Conservation (phyloP, 1,140 invertebrate genomes). For the Ips typographus region DNA sequence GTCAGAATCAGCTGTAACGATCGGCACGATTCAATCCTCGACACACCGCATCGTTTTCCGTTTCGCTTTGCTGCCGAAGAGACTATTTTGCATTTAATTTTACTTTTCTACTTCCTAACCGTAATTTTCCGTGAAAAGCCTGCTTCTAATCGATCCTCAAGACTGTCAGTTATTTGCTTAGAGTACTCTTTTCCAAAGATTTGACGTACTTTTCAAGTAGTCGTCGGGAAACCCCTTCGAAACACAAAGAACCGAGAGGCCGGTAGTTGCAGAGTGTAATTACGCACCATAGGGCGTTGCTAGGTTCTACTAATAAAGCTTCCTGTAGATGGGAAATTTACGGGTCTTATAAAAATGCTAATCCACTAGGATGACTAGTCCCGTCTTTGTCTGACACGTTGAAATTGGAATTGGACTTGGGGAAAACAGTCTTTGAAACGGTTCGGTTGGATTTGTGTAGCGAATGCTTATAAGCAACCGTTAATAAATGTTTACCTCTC, state of each 20-base stretch:
- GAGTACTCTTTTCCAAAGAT: neutral
- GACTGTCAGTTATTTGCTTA: no score
- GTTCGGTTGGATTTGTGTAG: no score
- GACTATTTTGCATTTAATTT: conserved; percentile 5
- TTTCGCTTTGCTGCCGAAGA: conserved; percentile 29
- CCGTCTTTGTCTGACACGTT: no score
- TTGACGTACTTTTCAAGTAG: conserved; percentile 29
- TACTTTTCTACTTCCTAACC: neutral
- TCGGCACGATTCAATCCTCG: conserved; percentile 35
- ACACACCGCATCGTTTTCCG: conserved; percentile 17
- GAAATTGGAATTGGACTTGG: no score
- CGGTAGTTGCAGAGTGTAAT: conserved; percentile 29
- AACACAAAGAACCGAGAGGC: conserved; percentile 40
- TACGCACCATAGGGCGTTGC: conserved; percentile 19
- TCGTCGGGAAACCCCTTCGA: conserved; percentile 17
- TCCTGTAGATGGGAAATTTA: neutral
- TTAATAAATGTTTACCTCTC: no score
- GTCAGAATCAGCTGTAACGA: conserved; percentile 52
- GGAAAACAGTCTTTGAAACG: no score
- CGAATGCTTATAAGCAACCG: no score
- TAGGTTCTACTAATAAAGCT: conserved; percentile 7
- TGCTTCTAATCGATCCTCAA: no score
- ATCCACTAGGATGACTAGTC: no score
- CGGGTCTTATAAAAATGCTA: no score
- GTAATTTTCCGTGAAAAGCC: conserved; percentile 12